Evolutionary conservation across 2,888 invertebrate species (phyloP).

Genomic region (Pimpla rufipes): DNA sequence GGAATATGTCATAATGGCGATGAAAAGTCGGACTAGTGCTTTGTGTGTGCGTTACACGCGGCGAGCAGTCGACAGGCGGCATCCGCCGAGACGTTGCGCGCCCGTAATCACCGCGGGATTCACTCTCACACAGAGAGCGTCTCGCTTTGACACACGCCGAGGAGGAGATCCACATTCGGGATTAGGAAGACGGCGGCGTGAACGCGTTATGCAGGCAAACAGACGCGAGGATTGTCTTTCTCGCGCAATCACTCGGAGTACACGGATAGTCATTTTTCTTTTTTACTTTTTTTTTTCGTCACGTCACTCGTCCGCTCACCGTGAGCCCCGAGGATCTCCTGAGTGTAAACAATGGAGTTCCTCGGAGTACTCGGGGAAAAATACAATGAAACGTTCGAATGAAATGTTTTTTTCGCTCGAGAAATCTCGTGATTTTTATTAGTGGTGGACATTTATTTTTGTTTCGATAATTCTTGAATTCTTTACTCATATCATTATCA

Average conservation of each 20-base stretch:
- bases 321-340: neutral
- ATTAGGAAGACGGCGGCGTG: constrained; percentile 3
- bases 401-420: too few species aligned
- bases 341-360: neutral
- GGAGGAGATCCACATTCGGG: constrained; percentile 17
- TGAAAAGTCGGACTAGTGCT: neutral
- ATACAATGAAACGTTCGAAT: neutral
- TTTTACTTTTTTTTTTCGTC: too few species aligned
- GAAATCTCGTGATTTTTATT: too few species aligned
- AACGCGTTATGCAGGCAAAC: constrained; percentile 29
- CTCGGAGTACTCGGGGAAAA: neutral
- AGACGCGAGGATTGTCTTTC: neutral
- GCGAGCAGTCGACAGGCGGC: neutral
- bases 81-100: constrained; percentile 5
- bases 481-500: too few species aligned
- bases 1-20: neutral
- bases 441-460: too few species aligned
- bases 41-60: neutral
- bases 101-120: constrained; percentile 28
- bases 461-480: too few species aligned
- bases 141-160: constrained; percentile 8
- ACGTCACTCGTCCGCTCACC: neutral
- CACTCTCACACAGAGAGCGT: constrained; percentile 13
- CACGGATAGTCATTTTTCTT: constrained; percentile 20
- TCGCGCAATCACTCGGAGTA: constrained; percentile 3